Base-by-base conservation (phyloP, 2,888 invertebrate genomes). In the Conistra vaccinii region DNA sequence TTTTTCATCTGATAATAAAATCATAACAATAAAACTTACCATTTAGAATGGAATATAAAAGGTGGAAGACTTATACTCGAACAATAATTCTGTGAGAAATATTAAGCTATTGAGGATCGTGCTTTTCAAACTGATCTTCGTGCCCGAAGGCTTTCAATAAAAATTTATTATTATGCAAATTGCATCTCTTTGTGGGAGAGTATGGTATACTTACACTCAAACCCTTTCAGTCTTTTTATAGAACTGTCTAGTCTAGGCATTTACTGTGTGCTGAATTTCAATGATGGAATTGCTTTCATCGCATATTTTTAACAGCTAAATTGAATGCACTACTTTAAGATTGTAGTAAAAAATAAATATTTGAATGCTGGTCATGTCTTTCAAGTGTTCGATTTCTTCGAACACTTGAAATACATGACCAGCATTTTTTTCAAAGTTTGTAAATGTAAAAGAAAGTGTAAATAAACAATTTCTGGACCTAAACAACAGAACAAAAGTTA, bases 161-260 rank as follows among this genome's bases (percentile, higher is more conserved):
- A 94, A 94, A 93, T 91, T 91, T 94, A 95, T 95, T 95, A 93
- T 95, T 92, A 95, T 95, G 95, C 93, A 95, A 95, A 95, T 95
- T 94, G 95, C 93, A 93, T 93, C 91, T 92, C 92, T 93, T 92
- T 93, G 93, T 90, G 86, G 89, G 79, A 84, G 87, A 89, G 89
- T 92, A 87, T 90, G 91, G 90, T 90, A 89, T 88, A 86, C 91
- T 91, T 90, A 90, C 87, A 84, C 87, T 89, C 84, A 89, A 93
- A 92, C 90, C 91, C 91, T 92, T 93, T 93, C 90, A 93, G 84
- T 76, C 73, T 84, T 86, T 83, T 88, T 67, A 78, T 58, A 77
- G 84, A 85, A 79, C 69, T 86, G 82, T 80, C 86, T 85, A 79
- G 85, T 86, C 88, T 86, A 83, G 74, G 69, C 61, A 77, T 78